phyloP scores from a whole-genome alignment of 2,888 invertebrate species.

The Trissolcus japonicus region DNA sequence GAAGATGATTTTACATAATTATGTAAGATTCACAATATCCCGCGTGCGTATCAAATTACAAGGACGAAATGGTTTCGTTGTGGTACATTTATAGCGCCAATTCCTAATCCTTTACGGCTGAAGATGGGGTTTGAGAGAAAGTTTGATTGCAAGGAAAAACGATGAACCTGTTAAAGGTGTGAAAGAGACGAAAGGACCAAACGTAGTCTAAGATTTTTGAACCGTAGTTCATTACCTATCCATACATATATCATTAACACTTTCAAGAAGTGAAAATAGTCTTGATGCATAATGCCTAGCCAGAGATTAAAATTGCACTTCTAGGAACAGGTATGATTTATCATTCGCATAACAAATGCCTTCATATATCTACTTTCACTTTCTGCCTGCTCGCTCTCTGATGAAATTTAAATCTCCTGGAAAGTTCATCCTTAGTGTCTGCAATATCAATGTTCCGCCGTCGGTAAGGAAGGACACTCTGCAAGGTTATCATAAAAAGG shows the following conservation, averaged over 20 bases:
- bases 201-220: too few species aligned
- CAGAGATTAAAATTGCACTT: conserved; percentile 12
- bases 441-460: conserved; percentile 8
- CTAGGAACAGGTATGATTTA: conserved; percentile 20
- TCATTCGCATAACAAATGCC: conserved; percentile 20
- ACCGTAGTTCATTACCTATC: too few species aligned
- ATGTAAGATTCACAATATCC: conserved; percentile 7
- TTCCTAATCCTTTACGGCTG: too few species aligned
- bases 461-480: conserved; percentile 20
- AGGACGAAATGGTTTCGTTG: background rate
- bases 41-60: conserved; percentile 8
- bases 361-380: conserved; percentile 38
- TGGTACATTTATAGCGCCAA: too few species aligned
- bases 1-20: conserved; percentile 23
- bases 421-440: background rate
- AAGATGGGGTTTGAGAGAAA: too few species aligned
- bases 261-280: too few species aligned
- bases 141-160: too few species aligned
- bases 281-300: background rate
- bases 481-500: too few species aligned
- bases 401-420: conserved; percentile 25
- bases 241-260: too few species aligned
- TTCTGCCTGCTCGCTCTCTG: conserved; percentile 3
- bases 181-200: too few species aligned
- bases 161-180: too few species aligned